Evolutionary conservation across 2,113 vertebrate species (phyloP).

Genomic region (Grammomys dolichurus): DNA sequence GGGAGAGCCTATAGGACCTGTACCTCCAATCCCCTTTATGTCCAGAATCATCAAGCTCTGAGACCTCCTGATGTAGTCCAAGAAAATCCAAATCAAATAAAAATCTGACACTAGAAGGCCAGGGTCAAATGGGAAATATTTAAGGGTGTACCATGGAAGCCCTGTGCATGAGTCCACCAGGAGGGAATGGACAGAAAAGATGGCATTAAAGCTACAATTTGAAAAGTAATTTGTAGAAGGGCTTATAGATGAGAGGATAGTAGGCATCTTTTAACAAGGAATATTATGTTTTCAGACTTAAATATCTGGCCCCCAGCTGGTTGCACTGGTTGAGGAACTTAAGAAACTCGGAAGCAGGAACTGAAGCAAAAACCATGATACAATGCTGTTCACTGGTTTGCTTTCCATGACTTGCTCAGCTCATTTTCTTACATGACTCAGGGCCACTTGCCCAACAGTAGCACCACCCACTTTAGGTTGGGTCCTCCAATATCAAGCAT

Average conservation of each 20-base stretch:
- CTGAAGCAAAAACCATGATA: not conserved
- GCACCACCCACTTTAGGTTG: not conserved
- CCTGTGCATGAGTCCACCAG: not conserved
- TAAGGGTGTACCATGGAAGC: not conserved
- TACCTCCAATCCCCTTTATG: not conserved
- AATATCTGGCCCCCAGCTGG: not conserved
- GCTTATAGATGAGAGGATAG: not conserved
- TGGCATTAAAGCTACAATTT: not conserved
- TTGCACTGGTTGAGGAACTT: too few species aligned
- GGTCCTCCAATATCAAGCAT: not conserved
- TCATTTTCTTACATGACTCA: not conserved
- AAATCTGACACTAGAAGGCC: not conserved
- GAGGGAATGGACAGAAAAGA: not conserved
- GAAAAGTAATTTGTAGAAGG: not conserved
- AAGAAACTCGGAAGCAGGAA: too few species aligned
- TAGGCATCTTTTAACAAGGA: not conserved
- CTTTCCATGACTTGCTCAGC: not conserved
- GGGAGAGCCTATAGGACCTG: not conserved
- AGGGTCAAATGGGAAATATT: not conserved
- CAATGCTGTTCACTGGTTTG: not conserved
- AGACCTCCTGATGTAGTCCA: not conserved
- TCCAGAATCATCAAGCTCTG: not conserved
- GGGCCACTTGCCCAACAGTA: not conserved
- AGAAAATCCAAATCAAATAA: not conserved
- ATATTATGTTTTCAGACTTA: not conserved